These are phyloP conservation scores for Neoascia interrupta DNA, from an alignment of 2,888 invertebrate species.

Conservation along the genomic window DNA sequence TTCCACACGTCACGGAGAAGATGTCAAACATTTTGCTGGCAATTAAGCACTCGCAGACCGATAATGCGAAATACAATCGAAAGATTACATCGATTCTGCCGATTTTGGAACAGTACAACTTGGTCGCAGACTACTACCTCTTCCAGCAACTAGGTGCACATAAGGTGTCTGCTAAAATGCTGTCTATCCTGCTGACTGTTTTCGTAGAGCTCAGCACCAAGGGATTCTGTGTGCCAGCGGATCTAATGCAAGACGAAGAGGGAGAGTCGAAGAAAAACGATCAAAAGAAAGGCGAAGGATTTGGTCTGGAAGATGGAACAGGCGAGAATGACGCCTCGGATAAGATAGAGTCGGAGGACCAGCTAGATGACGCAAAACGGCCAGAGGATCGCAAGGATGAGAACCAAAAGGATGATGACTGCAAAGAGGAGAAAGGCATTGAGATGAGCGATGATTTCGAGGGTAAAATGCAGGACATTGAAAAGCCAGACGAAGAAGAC, in stretches of 20 bases:
- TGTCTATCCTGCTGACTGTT: conserved; percentile 89
- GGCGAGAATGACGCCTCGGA: conserved; percentile 95
- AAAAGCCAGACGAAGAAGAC: conserved; percentile 83
- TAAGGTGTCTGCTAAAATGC: conserved; percentile 89
- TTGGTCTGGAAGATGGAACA: conserved; percentile 94
- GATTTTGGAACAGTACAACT: conserved; percentile 87
- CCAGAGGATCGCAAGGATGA: conserved; percentile 85
- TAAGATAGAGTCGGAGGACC: conserved; percentile 90
- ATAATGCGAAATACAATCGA: conserved; percentile 71
- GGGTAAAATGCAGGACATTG: conserved; percentile 83
- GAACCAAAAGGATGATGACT: conserved; percentile 86
- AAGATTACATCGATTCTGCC: conserved; percentile 80
- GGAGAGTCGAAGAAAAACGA: conserved; percentile 81
- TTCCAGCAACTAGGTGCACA: conserved; percentile 89
- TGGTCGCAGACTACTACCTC: conserved; percentile 89
- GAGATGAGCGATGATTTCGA: conserved; percentile 99
- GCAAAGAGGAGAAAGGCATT: conserved; percentile 93
- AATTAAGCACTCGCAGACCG: conserved; percentile 79
- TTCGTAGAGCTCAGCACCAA: conserved; percentile 91
- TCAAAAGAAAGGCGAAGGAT: conserved; percentile 85
- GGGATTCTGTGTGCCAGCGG: conserved; percentile 96
- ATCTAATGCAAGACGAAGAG: conserved; percentile 87
- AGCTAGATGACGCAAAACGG: conserved; percentile 91
- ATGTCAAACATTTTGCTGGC: conserved; percentile 78
- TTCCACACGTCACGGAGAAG: conserved; percentile 79